Evolutionary conservation across 2,888 invertebrate genomes (phyloP), one percentile per base, ranked within the genome.

Genomic region (Chydorus sphaericus): DNA sequence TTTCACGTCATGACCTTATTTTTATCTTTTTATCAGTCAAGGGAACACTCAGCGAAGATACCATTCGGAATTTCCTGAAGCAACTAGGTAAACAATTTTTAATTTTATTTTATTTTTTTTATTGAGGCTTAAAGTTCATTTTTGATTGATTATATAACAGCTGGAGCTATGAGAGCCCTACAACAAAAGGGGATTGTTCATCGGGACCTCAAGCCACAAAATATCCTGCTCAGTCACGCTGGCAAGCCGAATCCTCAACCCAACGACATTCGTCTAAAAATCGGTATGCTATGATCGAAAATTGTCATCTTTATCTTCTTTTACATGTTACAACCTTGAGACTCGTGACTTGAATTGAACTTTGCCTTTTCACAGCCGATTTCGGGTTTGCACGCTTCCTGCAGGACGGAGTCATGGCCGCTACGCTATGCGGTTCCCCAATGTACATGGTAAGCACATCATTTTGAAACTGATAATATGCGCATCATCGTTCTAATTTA

Each of bases 371-470:
- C 74, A 57, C 71, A 87, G 96, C 96, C 67, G 98, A 98, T 76
- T 98, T 99, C 75, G 98, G 98, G 53, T 98, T 98, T 75, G 98
- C 98, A 55, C 79, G 98, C 69, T 97, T 98, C 73, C 77, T 99
- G 49, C 88, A 91, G 73, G 97, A 97, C 69, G 98, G 98, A 60
- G 94, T 93, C 56, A 99, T 98, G 98, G 98, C 98, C 56, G 97
- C 94, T 60, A 98, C 98, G 31, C 76, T 99, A 39, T 98, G 98
- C 72, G 98, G 98, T 49, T 98, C 97, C 50, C 98, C 98, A 14
- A 98, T 98, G 98, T 98, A 98, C 69, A 98, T 98, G 97, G 92
- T 91, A 73, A 76, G 67, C 59, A 14, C 16, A 28, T 10, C 14
- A 4, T 16, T 23, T 10, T 50, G 53, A 18, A 38, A 36, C 30